Base-by-base conservation (phyloP, 1,140 invertebrate species). In the Zophobas atratus region DNA sequence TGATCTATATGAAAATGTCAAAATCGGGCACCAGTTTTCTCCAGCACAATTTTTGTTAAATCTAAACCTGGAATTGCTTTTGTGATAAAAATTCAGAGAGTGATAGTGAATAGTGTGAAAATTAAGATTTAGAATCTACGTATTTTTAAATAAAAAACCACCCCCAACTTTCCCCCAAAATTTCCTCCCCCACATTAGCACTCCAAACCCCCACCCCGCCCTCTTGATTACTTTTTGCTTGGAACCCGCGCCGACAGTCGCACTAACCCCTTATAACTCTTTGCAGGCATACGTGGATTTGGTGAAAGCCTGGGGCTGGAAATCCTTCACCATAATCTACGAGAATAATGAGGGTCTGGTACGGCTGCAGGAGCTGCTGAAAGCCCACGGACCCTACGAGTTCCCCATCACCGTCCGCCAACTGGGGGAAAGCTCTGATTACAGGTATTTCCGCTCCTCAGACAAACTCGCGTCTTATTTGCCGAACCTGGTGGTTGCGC, bases 291-390 rank as follows among this genome's bases (percentile, higher is more conserved):
- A 96, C 86, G 93, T 96, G 46, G 96, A 98, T 88, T 88, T 98
- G 75, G 93, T 98, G 38, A 92, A 94, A 85, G 92, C 93, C 48
- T 97, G 94, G 92, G 93, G 94, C 33, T 98, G 97, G 97, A 95
- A 94, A 86, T 94, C 93, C 34, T 98, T 98, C 85, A 97, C 96
- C 6, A 97, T 99, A 79, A 94, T 99, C 74, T 98, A 98, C 86
- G 97, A 98, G 87, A 96, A 95, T 88, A 97, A 97, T 86, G 96
- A 98, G 84, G 95, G 97, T 53, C 88, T 99, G 75, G 94, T 98
- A 34, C 91, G 96, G 70, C 89, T 99, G 4, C 97, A 98, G 87
- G 96, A 97, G 85, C 89, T 99, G 48, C 89, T 99, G 5, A 98
- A 98, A 88, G 94, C 95, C 5, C 94, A 97, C 79, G 93, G 94